A percentile compares a stretch with the other conserved stretches of the same genome.
Conservation (phyloP, 2,113 vertebrate species). For the Microtus richardsoni region DNA sequence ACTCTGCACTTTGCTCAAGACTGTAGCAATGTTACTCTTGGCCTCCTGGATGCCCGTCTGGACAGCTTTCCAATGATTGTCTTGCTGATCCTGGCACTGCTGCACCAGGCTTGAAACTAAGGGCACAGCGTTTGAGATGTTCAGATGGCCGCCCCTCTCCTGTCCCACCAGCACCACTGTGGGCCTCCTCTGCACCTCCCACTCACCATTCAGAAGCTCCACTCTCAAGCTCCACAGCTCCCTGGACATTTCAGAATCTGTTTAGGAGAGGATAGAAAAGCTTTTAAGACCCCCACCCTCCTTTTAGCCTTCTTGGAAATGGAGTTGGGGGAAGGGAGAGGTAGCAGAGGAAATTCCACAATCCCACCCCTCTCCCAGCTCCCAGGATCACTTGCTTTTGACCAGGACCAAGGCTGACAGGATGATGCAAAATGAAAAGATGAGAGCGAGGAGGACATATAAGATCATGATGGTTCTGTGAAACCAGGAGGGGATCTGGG, state of each 20-base stretch:
- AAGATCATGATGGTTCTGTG: slow-evolving; percentile 20
- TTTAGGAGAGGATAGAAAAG: background rate
- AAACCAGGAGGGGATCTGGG: background rate
- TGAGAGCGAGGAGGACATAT: background rate
- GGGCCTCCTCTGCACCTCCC: too few species aligned
- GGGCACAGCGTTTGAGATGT: rapidly evolving
- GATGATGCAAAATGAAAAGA: background rate
- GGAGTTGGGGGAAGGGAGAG: background rate
- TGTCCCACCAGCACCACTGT: rapidly evolving
- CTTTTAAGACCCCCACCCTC: background rate
- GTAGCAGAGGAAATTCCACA: background rate
- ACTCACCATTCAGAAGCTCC: slow-evolving; percentile 61
- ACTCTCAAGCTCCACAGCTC: background rate
- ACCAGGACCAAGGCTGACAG: slow-evolving; percentile 24
- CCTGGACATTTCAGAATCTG: slow-evolving; percentile 49
- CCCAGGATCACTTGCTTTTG: slow-evolving; percentile 68
- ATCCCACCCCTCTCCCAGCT: background rate
- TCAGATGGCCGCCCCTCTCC: rapidly evolving
- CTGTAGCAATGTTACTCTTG: rapidly evolving
- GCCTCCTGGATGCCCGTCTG: rapidly evolving
- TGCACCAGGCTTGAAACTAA: background rate
- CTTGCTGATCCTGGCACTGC: background rate
- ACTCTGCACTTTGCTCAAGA: rapidly evolving
- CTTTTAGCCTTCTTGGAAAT: background rate
- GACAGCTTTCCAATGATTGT: rapidly evolving